Evolutionary conservation across 2,113 vertebrate genomes (phyloP).

Genomic region (Sitta europaea): DNA sequence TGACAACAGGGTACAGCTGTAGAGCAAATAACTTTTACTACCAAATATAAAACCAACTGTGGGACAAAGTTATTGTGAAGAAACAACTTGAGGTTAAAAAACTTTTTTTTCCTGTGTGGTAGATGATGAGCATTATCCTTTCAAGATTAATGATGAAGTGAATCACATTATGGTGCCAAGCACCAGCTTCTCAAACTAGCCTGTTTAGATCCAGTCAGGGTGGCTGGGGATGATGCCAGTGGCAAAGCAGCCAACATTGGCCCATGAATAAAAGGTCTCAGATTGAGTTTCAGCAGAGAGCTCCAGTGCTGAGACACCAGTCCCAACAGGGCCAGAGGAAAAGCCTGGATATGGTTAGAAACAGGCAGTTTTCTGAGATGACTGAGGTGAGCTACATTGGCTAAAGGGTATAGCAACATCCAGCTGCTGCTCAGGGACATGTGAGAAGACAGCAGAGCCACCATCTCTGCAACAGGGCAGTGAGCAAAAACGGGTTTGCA

Average conservation of each 20-base stretch:
- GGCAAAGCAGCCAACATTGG: background rate
- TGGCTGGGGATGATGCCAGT: background rate
- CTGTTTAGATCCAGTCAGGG: background rate
- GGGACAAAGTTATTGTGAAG: background rate
- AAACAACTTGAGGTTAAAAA: background rate
- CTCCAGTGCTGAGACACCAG: background rate
- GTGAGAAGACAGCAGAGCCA: fast-evolving
- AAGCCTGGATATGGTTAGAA: background rate
- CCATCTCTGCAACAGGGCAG: fast-evolving
- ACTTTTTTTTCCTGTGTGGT: background rate
- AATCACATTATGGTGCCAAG: background rate
- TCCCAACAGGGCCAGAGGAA: background rate
- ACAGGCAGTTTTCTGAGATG: background rate
- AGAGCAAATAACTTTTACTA: background rate
- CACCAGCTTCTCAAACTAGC: background rate
- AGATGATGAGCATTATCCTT: background rate
- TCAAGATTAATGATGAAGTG: background rate
- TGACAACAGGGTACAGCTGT: background rate
- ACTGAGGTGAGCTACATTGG: background rate
- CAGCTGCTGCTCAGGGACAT: background rate
- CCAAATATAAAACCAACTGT: background rate
- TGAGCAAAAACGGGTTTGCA: fast-evolving
- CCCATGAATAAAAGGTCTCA: background rate
- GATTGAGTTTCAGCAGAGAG: background rate
- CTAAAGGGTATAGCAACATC: background rate